Evolutionary conservation across 2,113 vertebrate genomes (phyloP), one percentile per base, ranked within the genome.

Genomic region (Labeo rohita): DNA sequence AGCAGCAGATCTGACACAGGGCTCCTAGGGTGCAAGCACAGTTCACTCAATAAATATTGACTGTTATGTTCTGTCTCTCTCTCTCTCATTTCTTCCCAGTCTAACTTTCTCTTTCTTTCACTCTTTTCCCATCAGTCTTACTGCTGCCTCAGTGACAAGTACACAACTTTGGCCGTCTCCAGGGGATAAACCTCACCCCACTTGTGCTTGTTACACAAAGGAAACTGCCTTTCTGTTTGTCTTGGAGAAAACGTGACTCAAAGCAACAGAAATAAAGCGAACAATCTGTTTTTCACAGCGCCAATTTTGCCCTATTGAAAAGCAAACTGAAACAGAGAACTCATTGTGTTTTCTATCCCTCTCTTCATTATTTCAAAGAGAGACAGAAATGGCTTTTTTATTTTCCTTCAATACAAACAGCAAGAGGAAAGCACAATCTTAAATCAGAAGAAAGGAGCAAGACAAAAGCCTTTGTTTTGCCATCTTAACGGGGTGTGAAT

Each of bases 131-230:
- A 56, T 76, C 54, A 43, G 56, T 83, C 50, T 78, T 23, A 52
- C 15, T 16, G 34, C 23, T 52, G 11, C 73, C 34, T 72, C 47
- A 52, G 47, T 68, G 43, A 52, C 80, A 82, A 70, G 23, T 52
- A 52, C 23, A 70, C 45, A 70, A 82, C 63, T 52, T 52, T 70
- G 23, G 15, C 39, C 28, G 0, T 82, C 80, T 82, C 80, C 18
- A n/a, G 45, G 43, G 47, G 8, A 82, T 84, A 11, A 83, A 84
- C 81, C 86, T 87, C 89, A 89, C 61, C 88, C 43, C 13, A n/a
- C 83, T 79, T 81, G 23, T 86, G 84, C 89, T 91, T 88, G 85
- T 86, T 75, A 80, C 79, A 47, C 76, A 79, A 86, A 86, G 76
- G 49, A 49, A 56, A 77, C 45, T 49, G 49, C 56, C 16, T 75